Evolutionary conservation across 2,113 vertebrate species (phyloP).

Genomic region (Acinonyx jubatus): DNA sequence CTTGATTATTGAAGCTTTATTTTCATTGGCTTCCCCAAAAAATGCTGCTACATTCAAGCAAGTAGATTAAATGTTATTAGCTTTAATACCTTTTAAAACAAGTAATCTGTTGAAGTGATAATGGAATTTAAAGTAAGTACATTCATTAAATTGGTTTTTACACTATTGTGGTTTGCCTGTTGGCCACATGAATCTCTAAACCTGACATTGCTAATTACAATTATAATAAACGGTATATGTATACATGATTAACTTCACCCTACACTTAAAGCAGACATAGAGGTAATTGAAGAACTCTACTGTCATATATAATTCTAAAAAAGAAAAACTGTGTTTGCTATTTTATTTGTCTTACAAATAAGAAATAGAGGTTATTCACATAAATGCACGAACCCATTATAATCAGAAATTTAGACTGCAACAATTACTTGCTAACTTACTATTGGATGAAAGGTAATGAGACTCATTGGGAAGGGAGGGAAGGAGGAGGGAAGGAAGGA

Average conservation of each 20-base stretch:
- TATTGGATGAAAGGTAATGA: conserved; percentile 57
- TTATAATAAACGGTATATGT: conserved; percentile 66
- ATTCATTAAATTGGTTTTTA: conserved; percentile 81
- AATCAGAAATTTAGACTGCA: conserved; percentile 66
- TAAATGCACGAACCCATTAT: conserved; percentile 53
- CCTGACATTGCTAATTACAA: conserved; percentile 77
- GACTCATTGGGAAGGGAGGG: background rate
- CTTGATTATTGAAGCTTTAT: conserved; percentile 79
- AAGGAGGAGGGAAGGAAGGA: background rate
- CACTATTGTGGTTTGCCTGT: conserved; percentile 76
- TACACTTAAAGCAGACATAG: conserved; percentile 74
- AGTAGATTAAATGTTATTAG: conserved; percentile 84
- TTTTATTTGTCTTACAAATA: conserved; percentile 71
- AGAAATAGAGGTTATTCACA: conserved; percentile 51
- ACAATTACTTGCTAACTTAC: background rate
- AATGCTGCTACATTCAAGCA: conserved; percentile 76
- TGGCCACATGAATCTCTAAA: conserved; percentile 76
- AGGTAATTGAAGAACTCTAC: conserved; percentile 66
- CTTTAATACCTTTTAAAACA: conserved; percentile 83
- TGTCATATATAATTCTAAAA: conserved; percentile 45
- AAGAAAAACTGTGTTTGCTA: conserved; percentile 52
- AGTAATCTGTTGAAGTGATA: conserved; percentile 83
- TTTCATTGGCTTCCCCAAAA: conserved; percentile 74
- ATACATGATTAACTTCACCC: conserved; percentile 73
- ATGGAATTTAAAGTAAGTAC: conserved; percentile 83